Conservation (phyloP, 2,113 vertebrate genomes). For the Corythornis vintsioides region DNA sequence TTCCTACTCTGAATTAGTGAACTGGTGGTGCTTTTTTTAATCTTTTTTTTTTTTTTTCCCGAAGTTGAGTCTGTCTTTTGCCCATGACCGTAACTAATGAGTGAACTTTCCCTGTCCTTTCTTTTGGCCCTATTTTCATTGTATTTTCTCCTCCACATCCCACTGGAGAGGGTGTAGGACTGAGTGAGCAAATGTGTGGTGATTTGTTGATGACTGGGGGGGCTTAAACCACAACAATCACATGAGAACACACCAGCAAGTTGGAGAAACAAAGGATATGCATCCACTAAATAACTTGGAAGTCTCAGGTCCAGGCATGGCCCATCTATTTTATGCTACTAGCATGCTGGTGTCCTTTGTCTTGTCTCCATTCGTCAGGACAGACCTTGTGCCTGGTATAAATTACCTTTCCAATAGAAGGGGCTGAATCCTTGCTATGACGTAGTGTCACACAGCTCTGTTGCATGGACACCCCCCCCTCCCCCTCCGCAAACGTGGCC, state of each 20-base stretch:
- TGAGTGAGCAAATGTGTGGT: not conserved
- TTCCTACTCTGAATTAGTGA: not conserved
- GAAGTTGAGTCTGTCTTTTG: not conserved
- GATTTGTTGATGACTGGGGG: not conserved
- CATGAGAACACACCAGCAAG: fast-evolving
- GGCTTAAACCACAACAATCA: not conserved
- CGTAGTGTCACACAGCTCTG: fast-evolving
- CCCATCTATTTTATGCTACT: not conserved
- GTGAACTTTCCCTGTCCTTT: not conserved
- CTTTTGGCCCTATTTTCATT: not conserved
- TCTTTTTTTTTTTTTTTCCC: not conserved
- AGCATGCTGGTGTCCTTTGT: not conserved
- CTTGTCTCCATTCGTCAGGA: not conserved
- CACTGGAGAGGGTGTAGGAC: not conserved
- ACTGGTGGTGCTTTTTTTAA: not conserved
- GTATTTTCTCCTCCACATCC: not conserved
- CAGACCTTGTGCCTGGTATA: not conserved
- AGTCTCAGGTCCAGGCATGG: not conserved
- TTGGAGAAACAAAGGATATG: not conserved
- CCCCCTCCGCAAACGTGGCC: too few relatives aligned
- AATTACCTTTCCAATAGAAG: not conserved
- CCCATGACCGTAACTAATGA: not conserved
- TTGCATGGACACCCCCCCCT: not conserved
- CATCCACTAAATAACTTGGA: not conserved
- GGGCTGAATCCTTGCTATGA: not conserved